Evolutionary conservation across 2,888 invertebrate genomes (phyloP), one percentile per base, ranked within the genome.

Genomic region (Papilio gigon): DNA sequence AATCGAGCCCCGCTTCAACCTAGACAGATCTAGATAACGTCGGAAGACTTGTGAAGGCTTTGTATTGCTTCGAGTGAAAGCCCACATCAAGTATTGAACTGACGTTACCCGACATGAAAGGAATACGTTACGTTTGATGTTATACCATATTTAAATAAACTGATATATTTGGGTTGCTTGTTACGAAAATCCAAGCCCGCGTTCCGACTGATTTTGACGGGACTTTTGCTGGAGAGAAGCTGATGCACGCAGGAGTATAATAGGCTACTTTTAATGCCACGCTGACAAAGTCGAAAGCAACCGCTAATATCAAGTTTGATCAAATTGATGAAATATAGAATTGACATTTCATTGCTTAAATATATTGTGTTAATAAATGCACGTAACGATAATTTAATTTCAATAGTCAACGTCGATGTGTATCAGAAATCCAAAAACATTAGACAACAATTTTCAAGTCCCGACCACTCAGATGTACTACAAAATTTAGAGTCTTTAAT

Each of bases 1-100:
- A 60, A 59, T 25, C n/a, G 50, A 62, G 22, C 42, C n/a, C 67
- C 50, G 67, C 42, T 20, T 50, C 37, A 50, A 25, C 50, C 44
- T 44, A 30, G 58, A 42, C 58, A 44, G 40, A 56, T 40, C 20
- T 17, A 64, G 64, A 64, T 50, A 53, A 17, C 22, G 37, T 40
- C 40, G 14, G 17, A 63, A 63, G 40, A 53, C 53, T 53, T 25
- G n/a, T 9, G 50, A 53, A 53, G 9, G 30, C 25, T 56, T 53
- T 64, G 53, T 64, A 33, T 25, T 17, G 53, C 25, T 25, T 22
- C 35, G 8, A 63, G 53, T 40, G 17, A 40, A 53, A 37, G 64
- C 53, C 40, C 53, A 14, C 35, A 25, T 25, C 50, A 5, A n/a
- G n/a, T 60, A 60, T 60, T 40, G 37, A 60, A 58, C 12, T 58